Conservation (phyloP, 30 jellyfish, hydroid and myxozoan species). For the Cassiopea xamachana region DNA sequence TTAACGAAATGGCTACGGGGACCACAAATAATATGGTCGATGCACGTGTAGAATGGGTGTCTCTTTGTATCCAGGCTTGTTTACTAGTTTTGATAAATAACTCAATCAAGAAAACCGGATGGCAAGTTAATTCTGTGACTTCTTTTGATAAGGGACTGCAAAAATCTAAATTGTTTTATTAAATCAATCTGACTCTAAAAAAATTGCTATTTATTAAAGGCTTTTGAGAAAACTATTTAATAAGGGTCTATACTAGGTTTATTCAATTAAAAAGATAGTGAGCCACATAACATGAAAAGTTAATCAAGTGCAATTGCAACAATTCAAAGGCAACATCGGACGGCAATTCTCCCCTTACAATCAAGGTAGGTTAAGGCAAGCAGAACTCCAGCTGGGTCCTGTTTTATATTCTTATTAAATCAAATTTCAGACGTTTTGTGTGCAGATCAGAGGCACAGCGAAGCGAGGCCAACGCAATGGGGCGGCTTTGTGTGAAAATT, state of each 20-base stretch:
- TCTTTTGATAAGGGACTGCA: not conserved
- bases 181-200: not conserved
- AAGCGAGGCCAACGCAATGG: constrained; percentile 62
- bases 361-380: not conserved
- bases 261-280: constrained; percentile 3
- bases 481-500: constrained; percentile 50
- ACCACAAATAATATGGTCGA: not conserved
- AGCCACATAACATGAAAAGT: constrained; percentile 5
- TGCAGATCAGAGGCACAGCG: constrained; percentile 50
- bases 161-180: not conserved
- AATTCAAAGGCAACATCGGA: not conserved
- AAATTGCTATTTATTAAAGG: constrained; percentile 13
- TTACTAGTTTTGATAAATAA: constrained; percentile 4
- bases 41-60: not conserved
- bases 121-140: not conserved
- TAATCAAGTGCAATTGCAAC: not conserved
- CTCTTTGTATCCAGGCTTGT: not conserved
- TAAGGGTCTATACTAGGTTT: not conserved
- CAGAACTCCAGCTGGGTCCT: constrained; percentile 54
- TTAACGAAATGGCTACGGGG: not conserved
- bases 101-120: not conserved
- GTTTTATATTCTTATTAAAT: constrained; percentile 37
- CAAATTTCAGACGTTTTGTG: constrained; percentile 49
- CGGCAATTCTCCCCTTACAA: constrained; percentile 5
- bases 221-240: constrained; percentile 14